Percentiles rank a stretch among this genome's conserved stretches.
phyloP scores from a whole-genome alignment of 2,113 vertebrate genomes.

The Mus spicilegus region DNA sequence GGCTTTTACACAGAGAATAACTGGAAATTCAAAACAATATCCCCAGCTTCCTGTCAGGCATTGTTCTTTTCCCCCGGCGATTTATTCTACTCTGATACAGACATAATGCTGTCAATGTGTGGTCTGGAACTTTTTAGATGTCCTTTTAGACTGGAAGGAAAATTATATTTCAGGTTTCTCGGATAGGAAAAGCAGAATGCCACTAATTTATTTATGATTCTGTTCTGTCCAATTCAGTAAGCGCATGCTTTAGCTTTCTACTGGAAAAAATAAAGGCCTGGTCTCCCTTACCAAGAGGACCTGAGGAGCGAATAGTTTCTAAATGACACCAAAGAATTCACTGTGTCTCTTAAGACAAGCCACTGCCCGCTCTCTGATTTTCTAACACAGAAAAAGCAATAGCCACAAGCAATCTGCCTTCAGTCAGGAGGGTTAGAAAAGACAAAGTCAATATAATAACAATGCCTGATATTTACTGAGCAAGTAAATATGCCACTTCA shows the following conservation, averaged over 20 bases:
- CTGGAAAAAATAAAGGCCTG: conserved; percentile 60
- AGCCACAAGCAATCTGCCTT: background rate
- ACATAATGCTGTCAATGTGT: background rate
- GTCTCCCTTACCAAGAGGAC: conserved; percentile 20
- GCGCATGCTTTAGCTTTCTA: conserved; percentile 2
- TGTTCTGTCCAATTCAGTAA: conserved; percentile 55
- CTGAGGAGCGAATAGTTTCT: conserved; percentile 26
- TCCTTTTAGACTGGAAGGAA: conserved; percentile 70
- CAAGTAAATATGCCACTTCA: background rate
- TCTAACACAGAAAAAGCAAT: background rate
- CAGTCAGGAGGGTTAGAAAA: background rate
- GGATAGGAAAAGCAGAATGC: conserved; percentile 53
- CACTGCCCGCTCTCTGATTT: background rate
- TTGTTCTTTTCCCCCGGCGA: background rate
- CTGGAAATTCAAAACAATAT: conserved; percentile 48
- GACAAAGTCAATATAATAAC: background rate
- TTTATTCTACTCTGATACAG: conserved; percentile 55
- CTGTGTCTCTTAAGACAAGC: background rate
- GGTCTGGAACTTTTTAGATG: conserved; percentile 59
- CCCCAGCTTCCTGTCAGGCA: conserved; percentile 24
- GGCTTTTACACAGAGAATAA: conserved; percentile 69
- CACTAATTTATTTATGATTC: conserved; percentile 72
- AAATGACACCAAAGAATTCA: conserved; percentile 40
- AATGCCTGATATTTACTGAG: background rate
- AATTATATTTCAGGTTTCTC: conserved; percentile 50